A percentile compares a stretch with the other conserved stretches of the same genome.
phyloP scores from a whole-genome alignment of 2,797 vertebrate genomes.

The Ctenopoma kingsleyae region DNA sequence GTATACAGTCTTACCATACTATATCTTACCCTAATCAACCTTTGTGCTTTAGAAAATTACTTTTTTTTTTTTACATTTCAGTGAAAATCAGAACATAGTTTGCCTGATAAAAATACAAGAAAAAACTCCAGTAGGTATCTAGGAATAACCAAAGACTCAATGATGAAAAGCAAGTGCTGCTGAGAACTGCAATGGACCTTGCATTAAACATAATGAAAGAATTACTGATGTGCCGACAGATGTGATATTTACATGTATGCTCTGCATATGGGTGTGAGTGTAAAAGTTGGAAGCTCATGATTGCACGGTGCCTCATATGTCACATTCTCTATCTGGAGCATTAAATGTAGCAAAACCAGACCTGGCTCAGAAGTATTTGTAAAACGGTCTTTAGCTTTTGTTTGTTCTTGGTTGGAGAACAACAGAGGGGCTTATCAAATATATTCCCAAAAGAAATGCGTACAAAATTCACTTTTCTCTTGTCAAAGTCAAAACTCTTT shows the following conservation, averaged over 20 bases:
- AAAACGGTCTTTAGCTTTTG: constrained; percentile 32
- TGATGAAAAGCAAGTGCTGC: constrained; percentile 75
- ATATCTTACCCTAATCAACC: constrained; percentile 59
- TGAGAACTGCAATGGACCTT: constrained; percentile 69
- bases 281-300: constrained; percentile 79
- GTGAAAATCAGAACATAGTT: constrained; percentile 81
- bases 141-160: constrained; percentile 76
- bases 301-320: constrained; percentile 75
- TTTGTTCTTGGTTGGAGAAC: constrained; percentile 44
- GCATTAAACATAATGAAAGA: constrained; percentile 58
- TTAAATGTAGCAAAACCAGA: constrained; percentile 60
- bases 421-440: constrained; percentile 44
- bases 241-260: constrained; percentile 73
- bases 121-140: constrained; percentile 76
- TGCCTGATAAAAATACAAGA: constrained; percentile 81
- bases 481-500: constrained; percentile 45
- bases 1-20: constrained; percentile 48
- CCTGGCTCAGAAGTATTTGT: constrained; percentile 45
- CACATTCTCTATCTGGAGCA: constrained; percentile 72
- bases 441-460: constrained; percentile 38
- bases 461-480: constrained; percentile 51
- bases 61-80: constrained; percentile 73
- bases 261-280: constrained; percentile 61
- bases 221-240: constrained; percentile 55
- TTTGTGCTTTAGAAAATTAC: constrained; percentile 84